Evolutionary conservation across 2,797 vertebrate genomes (phyloP).

Genomic region (Orestias chungarensis): DNA sequence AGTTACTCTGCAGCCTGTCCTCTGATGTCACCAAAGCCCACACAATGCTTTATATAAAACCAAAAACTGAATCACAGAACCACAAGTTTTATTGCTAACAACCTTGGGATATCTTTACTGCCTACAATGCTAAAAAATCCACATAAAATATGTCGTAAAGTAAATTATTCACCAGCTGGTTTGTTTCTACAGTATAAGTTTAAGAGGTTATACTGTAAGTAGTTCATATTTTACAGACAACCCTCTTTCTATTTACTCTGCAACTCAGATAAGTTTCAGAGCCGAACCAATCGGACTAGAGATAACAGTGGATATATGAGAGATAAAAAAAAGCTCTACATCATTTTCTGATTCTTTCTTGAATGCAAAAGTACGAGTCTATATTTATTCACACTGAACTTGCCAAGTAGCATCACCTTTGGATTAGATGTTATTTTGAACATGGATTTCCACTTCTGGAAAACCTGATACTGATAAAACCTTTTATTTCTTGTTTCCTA

Average conservation of each 20-base stretch:
- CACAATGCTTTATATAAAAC: neutral
- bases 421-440: too few relatives aligned
- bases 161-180: neutral
- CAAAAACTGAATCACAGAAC: too few relatives aligned
- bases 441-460: too few relatives aligned
- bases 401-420: too few relatives aligned
- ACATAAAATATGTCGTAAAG: neutral
- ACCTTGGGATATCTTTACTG: neutral
- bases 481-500: too few relatives aligned
- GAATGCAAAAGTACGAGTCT: too few relatives aligned
- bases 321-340: too few relatives aligned
- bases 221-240: neutral
- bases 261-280: neutral
- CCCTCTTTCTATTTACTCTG: neutral
- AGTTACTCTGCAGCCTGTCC: neutral
- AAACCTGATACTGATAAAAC: too few relatives aligned
- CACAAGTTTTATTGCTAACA: neutral
- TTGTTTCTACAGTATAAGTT: neutral
- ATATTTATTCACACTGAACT: too few relatives aligned
- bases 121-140: neutral
- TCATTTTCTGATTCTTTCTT: too few relatives aligned
- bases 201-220: neutral
- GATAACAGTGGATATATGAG: neutral
- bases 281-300: neutral
- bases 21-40: neutral